Conservation (phyloP, 2,113 vertebrate species). For the Maccullochella peelii region DNA sequence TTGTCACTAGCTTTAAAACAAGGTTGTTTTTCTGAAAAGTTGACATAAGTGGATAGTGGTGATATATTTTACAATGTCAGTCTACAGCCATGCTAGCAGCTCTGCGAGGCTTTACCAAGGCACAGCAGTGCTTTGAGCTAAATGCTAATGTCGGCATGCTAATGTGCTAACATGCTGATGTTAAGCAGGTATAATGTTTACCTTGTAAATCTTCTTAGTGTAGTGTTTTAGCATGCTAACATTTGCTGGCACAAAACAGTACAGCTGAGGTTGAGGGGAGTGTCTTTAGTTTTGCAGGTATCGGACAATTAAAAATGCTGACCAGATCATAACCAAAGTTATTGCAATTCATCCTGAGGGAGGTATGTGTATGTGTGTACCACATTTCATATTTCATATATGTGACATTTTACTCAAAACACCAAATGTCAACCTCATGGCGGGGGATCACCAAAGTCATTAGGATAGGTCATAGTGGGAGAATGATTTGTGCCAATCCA, state of each 20-base stretch:
- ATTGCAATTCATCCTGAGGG: not conserved
- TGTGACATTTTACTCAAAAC: not conserved
- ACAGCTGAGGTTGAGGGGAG: too few species aligned
- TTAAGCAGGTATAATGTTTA: not conserved
- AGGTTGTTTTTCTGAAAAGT: not conserved
- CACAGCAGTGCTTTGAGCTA: not conserved
- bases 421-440: not conserved
- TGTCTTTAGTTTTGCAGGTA: not conserved
- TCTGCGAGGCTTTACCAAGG: not conserved
- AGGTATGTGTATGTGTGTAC: too few species aligned
- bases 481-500: too few species aligned
- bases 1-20: not conserved
- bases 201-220: too few species aligned
- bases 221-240: not conserved
- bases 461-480: too few species aligned
- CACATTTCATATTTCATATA: not conserved
- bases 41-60: too few species aligned
- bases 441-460: not conserved
- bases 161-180: not conserved
- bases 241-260: not conserved
- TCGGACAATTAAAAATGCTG: too few species aligned
- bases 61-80: not conserved
- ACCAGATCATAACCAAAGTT: not conserved
- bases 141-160: not conserved
- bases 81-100: not conserved